Evolutionary conservation across 1,140 invertebrate genomes (phyloP).

Genomic region (Maniola jurtina): DNA sequence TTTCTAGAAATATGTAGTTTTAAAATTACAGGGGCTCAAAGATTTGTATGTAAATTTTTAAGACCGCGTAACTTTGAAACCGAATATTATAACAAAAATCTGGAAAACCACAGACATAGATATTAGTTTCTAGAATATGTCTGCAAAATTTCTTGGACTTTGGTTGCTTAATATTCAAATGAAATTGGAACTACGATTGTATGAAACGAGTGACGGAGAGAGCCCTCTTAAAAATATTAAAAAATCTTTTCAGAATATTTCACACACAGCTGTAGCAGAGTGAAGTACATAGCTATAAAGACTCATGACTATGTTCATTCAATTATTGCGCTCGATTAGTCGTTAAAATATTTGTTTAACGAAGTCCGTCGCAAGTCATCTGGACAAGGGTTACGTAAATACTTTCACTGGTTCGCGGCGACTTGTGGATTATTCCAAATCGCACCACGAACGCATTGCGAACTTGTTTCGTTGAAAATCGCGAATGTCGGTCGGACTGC

Average conservation of each 20-base stretch:
- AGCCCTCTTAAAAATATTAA: not conserved
- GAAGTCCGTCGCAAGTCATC: slow-evolving; percentile 19
- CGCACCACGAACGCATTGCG: slow-evolving; percentile 9
- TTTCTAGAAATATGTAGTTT: too few species aligned
- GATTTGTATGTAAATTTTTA: too few species aligned
- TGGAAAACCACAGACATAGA: too few species aligned
- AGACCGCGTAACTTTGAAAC: too few species aligned
- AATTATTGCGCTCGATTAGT: not conserved
- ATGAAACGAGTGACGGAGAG: too few species aligned
- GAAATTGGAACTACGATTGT: too few species aligned
- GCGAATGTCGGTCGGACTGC: slow-evolving; percentile 14
- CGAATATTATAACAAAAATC: too few species aligned
- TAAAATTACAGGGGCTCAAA: too few species aligned
- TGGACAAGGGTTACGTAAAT: slow-evolving; percentile 18
- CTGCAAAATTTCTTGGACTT: too few species aligned
- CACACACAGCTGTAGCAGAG: not conserved
- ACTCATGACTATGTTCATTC: not conserved
- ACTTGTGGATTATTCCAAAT: slow-evolving; percentile 21
- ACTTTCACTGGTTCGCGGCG: slow-evolving; percentile 22
- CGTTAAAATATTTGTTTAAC: slow-evolving; percentile 18
- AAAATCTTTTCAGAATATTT: not conserved
- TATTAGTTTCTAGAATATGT: too few species aligned
- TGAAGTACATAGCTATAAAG: not conserved
- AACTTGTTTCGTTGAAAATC: slow-evolving; percentile 19
- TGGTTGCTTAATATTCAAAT: too few species aligned